Evolutionary conservation across 1,140 invertebrate genomes (phyloP).

Genomic region (Zaprionus ghesquierei): DNA sequence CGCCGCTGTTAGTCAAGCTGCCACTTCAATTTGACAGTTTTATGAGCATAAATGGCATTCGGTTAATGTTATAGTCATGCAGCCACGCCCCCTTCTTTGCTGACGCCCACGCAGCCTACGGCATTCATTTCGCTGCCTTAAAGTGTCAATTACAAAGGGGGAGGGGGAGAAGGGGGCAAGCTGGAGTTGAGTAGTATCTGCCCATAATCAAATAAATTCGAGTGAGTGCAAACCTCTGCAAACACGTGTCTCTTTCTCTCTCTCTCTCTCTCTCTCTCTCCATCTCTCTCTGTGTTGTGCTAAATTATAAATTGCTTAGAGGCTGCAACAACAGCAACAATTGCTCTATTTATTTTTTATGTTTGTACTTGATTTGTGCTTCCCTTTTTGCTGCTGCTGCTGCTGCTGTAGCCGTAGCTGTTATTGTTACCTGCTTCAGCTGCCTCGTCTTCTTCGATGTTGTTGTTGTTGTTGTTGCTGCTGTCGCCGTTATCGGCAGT

Average conservation of each 20-base stretch:
- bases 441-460: background rate
- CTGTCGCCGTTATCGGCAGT: conserved; percentile 66
- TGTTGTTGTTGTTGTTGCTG: conserved; percentile 32
- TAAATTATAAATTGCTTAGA: conserved; percentile 73
- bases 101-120: conserved; percentile 22
- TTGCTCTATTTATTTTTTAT: conserved; percentile 72
- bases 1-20: conserved; percentile 51
- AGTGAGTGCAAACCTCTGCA: background rate
- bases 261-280: too few relatives aligned
- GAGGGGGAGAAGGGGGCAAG: background rate
- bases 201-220: conserved; percentile 32
- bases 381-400: conserved; percentile 51
- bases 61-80: conserved; percentile 53
- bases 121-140: conserved; percentile 60
- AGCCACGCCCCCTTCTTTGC: conserved; percentile 43
- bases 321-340: conserved; percentile 56
- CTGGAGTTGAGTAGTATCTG: conserved; percentile 5
- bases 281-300: conserved; percentile 11
- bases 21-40: conserved; percentile 74
- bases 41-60: conserved; percentile 71
- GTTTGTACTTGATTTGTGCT: conserved; percentile 62
- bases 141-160: conserved; percentile 72
- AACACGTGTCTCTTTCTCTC: background rate
- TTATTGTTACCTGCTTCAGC: conserved; percentile 21
- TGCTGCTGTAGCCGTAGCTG: conserved; percentile 14